These are phyloP conservation scores for Drepanosiphum platanoidis DNA, from an alignment of 2,888 invertebrate genomes.

Conservation along the genomic window DNA sequence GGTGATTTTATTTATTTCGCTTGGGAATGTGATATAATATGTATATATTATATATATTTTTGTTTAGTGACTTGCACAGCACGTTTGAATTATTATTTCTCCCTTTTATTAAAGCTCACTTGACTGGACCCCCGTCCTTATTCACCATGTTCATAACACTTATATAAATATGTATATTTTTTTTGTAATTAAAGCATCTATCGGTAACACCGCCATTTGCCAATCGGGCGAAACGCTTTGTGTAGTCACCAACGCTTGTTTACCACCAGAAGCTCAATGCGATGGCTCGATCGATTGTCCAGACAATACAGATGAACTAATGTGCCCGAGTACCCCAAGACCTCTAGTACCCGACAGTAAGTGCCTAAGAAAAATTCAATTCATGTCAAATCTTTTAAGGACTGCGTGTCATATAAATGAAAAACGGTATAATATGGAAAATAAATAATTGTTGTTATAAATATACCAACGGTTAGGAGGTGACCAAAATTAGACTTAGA, in stretches of 20 bases:
- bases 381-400: neutral
- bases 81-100: neutral
- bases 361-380: neutral
- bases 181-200: slow-evolving; percentile 28
- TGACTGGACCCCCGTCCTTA: no score
- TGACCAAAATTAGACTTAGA: neutral
- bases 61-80: neutral
- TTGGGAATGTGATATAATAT: neutral
- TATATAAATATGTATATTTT: slow-evolving; percentile 7
- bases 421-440: no score
- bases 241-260: slow-evolving; percentile 45
- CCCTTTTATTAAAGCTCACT: neutral
- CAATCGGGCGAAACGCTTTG: slow-evolving; percentile 47
- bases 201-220: slow-evolving; percentile 16
- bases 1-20: neutral
- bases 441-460: no score
- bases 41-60: neutral
- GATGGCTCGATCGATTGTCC: slow-evolving; percentile 93
- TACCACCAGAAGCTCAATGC: slow-evolving; percentile 71
- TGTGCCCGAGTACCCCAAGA: slow-evolving; percentile 71
- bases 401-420: no score
- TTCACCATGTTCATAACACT: neutral
- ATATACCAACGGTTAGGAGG: neutral
- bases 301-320: slow-evolving; percentile 87
- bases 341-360: neutral